Base-by-base conservation (phyloP, 92 coral and sea anemone genomes). In the Umimayanthus chanpuru region DNA sequence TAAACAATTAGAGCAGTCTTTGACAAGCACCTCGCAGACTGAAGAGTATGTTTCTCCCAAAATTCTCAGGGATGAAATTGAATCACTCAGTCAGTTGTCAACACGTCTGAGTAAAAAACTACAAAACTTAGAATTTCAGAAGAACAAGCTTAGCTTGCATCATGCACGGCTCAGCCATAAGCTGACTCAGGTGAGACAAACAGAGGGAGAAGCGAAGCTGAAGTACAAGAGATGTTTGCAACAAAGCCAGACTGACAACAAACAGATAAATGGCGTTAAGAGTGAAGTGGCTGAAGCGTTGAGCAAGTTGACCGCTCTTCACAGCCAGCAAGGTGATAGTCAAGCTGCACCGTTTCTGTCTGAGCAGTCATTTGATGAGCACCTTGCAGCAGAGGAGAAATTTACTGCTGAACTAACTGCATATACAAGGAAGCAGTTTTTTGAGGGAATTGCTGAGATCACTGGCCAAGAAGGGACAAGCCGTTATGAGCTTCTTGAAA, bases 361-460 rank as follows among this genome's bases (percentile, higher is more conserved):
- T 9, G 96, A 97, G 80, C 93, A 94, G 85, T 36, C 82, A 67
- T 91, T 89, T 80, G 93, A 92, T 38, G 95, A 92, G 39, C 94
- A 90, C 89, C 92, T 91, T 68, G 88, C 90, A 53, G 90, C 97
- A 29, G 99, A 97, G 79, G 99, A 97, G 38, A 70, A 61, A 36
- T 97, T 97, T 73, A 95, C 98, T 15, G 92, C 86, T 58, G 95
- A 93, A 53, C 91, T 97, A 30, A 95, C 99, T 23, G 88, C 92
- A 38, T 97, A 97, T 81, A 97, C 99, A 74, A 93, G 93, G 80
- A 97, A 95, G 44, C 99, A 97, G 81, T 97, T 97, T 88, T 97
- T 97, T 93, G 98, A 97, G 98, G 99, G 99, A 53, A 93, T 97
- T 77, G 98, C 99, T 65, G 99, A 94, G 79, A 94, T 97, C 91